Conservation (phyloP, 2,113 vertebrate genomes). For the Orcinus orca region DNA sequence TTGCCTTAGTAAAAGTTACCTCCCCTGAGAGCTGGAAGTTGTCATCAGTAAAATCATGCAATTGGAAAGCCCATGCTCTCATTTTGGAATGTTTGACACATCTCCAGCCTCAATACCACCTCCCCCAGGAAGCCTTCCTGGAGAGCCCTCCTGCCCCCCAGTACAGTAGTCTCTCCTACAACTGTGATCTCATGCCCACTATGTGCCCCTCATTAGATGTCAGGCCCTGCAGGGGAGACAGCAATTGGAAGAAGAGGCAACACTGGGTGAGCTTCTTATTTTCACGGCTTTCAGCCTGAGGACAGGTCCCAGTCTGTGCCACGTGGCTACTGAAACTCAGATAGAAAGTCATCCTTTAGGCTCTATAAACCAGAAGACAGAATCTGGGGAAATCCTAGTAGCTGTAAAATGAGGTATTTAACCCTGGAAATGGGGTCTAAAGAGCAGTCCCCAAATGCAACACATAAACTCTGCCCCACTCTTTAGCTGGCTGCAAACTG, state of each 20-base stretch:
- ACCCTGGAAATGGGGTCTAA: neutral
- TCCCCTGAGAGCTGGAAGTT: neutral
- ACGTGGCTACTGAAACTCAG: neutral
- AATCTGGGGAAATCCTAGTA: neutral
- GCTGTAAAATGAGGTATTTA: no score
- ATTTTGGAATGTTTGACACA: neutral
- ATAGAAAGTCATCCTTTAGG: neutral
- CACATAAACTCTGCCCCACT: neutral
- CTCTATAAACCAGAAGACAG: neutral
- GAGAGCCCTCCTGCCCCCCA: neutral
- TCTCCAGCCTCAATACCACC: neutral
- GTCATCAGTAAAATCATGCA: neutral
- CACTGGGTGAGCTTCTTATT: no score
- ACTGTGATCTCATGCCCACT: neutral
- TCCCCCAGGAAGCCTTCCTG: neutral
- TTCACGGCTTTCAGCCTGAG: neutral
- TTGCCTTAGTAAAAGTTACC: neutral
- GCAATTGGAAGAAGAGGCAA: fast-evolving
- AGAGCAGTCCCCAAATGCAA: neutral
- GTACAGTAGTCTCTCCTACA: neutral
- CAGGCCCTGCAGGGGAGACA: neutral
- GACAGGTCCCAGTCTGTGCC: neutral
- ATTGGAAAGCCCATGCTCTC: neutral
- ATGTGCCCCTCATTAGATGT: neutral
- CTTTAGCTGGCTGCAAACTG: neutral